phyloP scores from a whole-genome alignment of 35 echinoderm and acorn worm genomes.

The Apostichopus parvimensis region DNA sequence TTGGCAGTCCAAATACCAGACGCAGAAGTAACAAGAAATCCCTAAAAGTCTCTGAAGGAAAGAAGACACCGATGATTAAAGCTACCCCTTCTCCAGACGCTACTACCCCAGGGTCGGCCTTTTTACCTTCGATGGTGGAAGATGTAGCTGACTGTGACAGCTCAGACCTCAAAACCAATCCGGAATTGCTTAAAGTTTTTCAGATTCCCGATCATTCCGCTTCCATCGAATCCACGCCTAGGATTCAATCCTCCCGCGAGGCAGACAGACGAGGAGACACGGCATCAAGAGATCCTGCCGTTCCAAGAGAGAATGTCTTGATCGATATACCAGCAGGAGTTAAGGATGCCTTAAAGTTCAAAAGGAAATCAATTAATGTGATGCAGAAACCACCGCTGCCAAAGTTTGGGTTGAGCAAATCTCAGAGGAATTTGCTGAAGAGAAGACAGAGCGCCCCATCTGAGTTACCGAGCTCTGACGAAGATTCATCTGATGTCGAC shows the following conservation, averaged over 20 bases:
- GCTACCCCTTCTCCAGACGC: background rate
- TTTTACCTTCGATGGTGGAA: background rate
- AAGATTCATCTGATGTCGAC: background rate
- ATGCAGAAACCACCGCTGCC: conserved; percentile 25
- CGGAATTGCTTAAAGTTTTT: conserved; percentile 88
- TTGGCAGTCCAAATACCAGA: background rate
- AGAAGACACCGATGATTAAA: background rate
- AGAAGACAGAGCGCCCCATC: conserved; percentile 30
- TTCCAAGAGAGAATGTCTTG: background rate
- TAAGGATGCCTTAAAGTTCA: background rate
- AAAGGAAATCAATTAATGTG: conserved; percentile 13
- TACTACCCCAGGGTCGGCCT: background rate
- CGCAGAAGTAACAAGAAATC: background rate
- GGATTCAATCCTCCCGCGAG: background rate
- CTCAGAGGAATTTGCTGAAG: conserved; percentile 15
- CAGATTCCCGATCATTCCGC: conserved; percentile 64
- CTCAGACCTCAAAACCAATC: conserved; percentile 79
- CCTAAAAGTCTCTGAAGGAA: background rate
- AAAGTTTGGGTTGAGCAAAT: conserved; percentile 42
- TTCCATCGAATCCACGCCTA: background rate
- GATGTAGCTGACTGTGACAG: conserved; percentile 1
- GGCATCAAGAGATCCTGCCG: background rate
- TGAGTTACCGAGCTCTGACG: conserved; percentile 10
- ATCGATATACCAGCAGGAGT: background rate
- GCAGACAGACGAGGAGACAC: too few species aligned